Evolutionary conservation across 2,888 invertebrate genomes (phyloP).

Genomic region (Amiota minor): DNA sequence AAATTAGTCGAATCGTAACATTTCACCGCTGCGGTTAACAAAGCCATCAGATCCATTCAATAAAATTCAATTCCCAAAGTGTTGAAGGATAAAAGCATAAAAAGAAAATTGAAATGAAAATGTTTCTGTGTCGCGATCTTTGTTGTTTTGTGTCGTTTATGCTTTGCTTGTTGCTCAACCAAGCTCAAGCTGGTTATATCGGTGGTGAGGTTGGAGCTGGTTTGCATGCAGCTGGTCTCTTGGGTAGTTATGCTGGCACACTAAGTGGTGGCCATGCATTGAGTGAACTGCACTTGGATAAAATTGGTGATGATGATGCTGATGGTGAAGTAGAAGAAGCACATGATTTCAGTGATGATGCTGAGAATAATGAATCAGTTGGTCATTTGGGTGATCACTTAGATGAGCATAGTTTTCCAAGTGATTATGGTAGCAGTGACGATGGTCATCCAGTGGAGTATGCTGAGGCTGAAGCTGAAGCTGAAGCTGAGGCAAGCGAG

Average conservation of each 20-base stretch:
- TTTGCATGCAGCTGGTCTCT: slow-evolving; percentile 50
- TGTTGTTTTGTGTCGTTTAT: slow-evolving; percentile 32
- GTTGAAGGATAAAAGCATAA: slow-evolving; percentile 31
- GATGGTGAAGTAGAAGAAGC: slow-evolving; percentile 23
- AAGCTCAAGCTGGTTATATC: slow-evolving; percentile 41
- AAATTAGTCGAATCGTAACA: slow-evolving; percentile 66
- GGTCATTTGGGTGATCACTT: slow-evolving; percentile 62
- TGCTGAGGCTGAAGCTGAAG: slow-evolving; percentile 49
- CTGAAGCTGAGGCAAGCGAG: slow-evolving; percentile 39
- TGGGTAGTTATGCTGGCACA: slow-evolving; percentile 59
- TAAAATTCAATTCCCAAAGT: background rate
- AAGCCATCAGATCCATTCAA: too few relatives aligned
- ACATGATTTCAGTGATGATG: slow-evolving; percentile 50
- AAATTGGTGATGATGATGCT: slow-evolving; percentile 15
- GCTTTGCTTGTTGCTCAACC: slow-evolving; percentile 10
- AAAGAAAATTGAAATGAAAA: slow-evolving; percentile 9
- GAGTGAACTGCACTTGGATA: slow-evolving; percentile 49
- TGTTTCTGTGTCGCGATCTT: slow-evolving; percentile 44
- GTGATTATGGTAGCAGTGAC: slow-evolving; percentile 57
- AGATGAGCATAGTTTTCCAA: slow-evolving; percentile 57
- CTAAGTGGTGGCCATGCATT: slow-evolving; percentile 55
- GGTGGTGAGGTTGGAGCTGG: slow-evolving; percentile 47
- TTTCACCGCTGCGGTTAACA: slow-evolving; percentile 59
- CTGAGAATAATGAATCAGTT: slow-evolving; percentile 51
- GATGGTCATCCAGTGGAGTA: slow-evolving; percentile 51